Percentiles rank a stretch among this genome's conserved stretches.
Evolutionary conservation across 2,888 invertebrate genomes (phyloP).

Genomic region (Himalopsyche tibetana): DNA sequence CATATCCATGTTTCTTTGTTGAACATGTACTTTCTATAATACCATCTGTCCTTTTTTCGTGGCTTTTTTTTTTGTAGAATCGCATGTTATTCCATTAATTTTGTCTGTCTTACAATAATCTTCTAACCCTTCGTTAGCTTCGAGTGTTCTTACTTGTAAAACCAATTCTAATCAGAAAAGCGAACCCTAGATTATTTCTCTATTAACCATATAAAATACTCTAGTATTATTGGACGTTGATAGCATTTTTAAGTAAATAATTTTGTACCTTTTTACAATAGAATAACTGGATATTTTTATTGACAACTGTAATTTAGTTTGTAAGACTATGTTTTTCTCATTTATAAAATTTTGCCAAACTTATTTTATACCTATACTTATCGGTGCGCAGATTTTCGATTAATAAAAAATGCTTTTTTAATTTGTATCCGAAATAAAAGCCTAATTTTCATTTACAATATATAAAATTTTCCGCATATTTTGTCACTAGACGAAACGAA

Average conservation of each 20-base stretch:
- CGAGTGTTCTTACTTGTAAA: neutral
- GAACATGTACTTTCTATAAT: neutral
- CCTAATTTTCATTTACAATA: too few species aligned
- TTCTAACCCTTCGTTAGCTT: neutral
- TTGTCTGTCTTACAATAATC: neutral
- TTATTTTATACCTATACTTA: slow-evolving; percentile 47
- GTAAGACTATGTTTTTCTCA: slow-evolving; percentile 51
- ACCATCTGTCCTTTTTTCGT: neutral
- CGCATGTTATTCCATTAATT: neutral
- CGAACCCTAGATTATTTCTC: slow-evolving; percentile 44
- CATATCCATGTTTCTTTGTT: neutral
- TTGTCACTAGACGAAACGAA: too few species aligned
- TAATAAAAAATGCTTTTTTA: too few species aligned
- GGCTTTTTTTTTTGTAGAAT: neutral
- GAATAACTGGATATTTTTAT: slow-evolving; percentile 51
- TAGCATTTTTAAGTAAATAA: slow-evolving; percentile 52
- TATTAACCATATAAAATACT: slow-evolving; percentile 37
- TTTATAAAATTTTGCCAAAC: slow-evolving; percentile 18
- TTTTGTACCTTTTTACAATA: slow-evolving; percentile 64
- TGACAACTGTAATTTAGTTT: slow-evolving; percentile 50
- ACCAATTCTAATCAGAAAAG: slow-evolving; percentile 6
- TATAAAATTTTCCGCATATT: too few species aligned
- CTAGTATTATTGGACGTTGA: slow-evolving; percentile 47
- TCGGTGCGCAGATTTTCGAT: slow-evolving; percentile 49
- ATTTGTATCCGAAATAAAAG: too few species aligned